phyloP scores from a whole-genome alignment of 2,113 vertebrate species.

The Ploceus nigricollis region DNA sequence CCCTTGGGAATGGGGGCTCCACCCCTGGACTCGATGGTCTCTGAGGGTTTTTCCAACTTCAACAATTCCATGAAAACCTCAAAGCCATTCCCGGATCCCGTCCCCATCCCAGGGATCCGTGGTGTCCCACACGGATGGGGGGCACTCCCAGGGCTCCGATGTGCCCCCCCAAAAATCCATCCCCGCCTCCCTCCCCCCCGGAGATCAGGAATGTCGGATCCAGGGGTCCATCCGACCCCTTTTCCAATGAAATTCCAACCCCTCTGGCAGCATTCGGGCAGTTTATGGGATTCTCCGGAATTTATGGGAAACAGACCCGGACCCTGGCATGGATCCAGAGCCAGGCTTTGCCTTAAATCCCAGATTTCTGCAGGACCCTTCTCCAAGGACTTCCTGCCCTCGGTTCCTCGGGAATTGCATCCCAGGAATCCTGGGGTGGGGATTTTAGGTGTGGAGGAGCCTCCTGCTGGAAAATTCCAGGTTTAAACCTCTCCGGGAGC shows the following conservation, averaged over 20 bases:
- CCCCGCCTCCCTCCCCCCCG: neutral
- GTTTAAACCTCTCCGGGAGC: neutral
- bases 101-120: neutral
- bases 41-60: neutral
- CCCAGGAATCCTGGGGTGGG: neutral
- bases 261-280: neutral
- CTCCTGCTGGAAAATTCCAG: neutral
- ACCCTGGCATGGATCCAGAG: neutral
- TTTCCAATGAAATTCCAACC: neutral
- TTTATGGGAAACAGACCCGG: neutral
- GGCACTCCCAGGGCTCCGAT: accelerated
- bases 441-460: neutral
- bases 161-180: neutral
- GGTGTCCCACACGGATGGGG: accelerated
- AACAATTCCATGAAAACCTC: neutral
- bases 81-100: neutral
- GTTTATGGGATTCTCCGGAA: neutral
- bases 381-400: neutral
- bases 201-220: neutral
- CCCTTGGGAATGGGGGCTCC: neutral
- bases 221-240: neutral
- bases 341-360: neutral
- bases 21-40: accelerated
- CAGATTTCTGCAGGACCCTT: neutral
- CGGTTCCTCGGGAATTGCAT: neutral